Evolutionary conservation across 2,888 invertebrate species (phyloP).

Genomic region (Acleris holmiana): DNA sequence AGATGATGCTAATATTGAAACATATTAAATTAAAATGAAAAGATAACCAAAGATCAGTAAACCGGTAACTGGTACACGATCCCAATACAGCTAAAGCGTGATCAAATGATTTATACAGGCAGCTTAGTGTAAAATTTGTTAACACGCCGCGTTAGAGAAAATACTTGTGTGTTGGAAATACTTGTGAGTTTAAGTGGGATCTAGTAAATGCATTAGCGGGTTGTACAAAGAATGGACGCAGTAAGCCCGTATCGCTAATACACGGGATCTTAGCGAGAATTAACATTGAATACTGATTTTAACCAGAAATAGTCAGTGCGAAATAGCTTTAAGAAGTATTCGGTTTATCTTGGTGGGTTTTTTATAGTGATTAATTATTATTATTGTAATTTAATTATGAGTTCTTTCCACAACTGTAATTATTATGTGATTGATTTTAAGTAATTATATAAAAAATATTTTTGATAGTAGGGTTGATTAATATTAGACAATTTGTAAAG

Average conservation of each 20-base stretch:
- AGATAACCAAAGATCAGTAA: not conserved
- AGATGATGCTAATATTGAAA: too few species aligned
- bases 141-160: conserved; percentile 21
- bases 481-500: too few species aligned
- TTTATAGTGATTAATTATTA: too few species aligned
- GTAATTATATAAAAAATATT: too few species aligned
- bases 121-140: conserved; percentile 30
- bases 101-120: conserved; percentile 26
- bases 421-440: too few species aligned
- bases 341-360: too few species aligned
- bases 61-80: conserved; percentile 3
- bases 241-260: not conserved
- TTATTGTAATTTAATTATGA: too few species aligned
- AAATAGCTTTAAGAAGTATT: too few species aligned
- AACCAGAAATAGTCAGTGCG: too few species aligned
- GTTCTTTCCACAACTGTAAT: too few species aligned
- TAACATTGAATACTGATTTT: not conserved
- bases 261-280: conserved; percentile 9
- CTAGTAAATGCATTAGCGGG: conserved; percentile 35
- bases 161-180: conserved; percentile 25
- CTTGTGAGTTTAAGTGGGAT: conserved; percentile 25
- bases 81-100: conserved; percentile 21
- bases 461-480: too few species aligned
- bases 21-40: not conserved
- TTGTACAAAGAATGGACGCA: conserved; percentile 21